Conservation (phyloP, 2,113 vertebrate genomes). For the Struthidea cinerea region DNA sequence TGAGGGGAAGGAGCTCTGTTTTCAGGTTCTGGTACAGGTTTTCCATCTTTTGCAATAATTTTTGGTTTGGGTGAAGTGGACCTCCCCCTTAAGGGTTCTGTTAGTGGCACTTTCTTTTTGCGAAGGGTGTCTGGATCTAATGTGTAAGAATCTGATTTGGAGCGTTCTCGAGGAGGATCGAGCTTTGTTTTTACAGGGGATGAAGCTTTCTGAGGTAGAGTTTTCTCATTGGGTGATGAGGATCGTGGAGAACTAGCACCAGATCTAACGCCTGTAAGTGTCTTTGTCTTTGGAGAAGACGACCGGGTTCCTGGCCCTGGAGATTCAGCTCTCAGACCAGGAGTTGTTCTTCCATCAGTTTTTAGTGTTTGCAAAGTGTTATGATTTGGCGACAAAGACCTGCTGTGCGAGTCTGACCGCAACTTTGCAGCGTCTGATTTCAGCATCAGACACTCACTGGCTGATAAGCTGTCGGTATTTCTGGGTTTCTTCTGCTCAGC, state of each 20-base stretch:
- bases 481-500: slow-evolving; percentile 85
- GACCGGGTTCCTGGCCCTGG: slow-evolving; percentile 89
- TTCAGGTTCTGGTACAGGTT: slow-evolving; percentile 77
- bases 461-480: slow-evolving; percentile 82
- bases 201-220: slow-evolving; percentile 83
- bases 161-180: slow-evolving; percentile 93
- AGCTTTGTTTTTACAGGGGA: slow-evolving; percentile 87
- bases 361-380: slow-evolving; percentile 95
- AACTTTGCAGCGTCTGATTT: slow-evolving; percentile 93
- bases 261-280: slow-evolving; percentile 78
- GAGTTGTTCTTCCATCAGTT: slow-evolving; percentile 83
- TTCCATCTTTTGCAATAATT: slow-evolving; percentile 84
- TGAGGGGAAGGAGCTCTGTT: slow-evolving; percentile 92
- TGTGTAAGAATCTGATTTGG: slow-evolving; percentile 97
- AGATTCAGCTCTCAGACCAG: slow-evolving; percentile 86
- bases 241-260: slow-evolving; percentile 83
- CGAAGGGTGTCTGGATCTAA: slow-evolving; percentile 93
- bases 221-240: slow-evolving; percentile 88
- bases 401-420: slow-evolving; percentile 93
- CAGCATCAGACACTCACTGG: slow-evolving; percentile 90
- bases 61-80: slow-evolving; percentile 97
- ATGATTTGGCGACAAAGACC: slow-evolving; percentile 96
- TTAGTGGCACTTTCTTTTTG: slow-evolving; percentile 93
- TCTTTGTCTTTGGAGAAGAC: slow-evolving; percentile 91
- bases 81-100: slow-evolving; percentile 89